Conservation (phyloP, 2,888 invertebrate species). For the Thyatira batis region DNA sequence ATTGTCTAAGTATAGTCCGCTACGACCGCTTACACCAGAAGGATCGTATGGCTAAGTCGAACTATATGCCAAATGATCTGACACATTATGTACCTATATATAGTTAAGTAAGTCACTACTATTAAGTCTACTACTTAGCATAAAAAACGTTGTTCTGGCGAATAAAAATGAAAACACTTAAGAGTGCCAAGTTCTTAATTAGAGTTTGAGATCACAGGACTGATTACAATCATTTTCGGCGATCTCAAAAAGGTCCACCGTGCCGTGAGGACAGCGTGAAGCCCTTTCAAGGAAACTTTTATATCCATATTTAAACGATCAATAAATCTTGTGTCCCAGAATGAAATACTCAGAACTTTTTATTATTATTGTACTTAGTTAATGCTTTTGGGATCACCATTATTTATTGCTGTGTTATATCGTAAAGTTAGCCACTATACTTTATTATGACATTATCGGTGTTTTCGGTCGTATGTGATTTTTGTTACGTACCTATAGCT, state of each 20-base stretch:
- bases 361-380: not conserved
- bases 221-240: not conserved
- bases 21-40: too few species aligned
- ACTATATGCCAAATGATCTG: too few species aligned
- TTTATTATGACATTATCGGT: not conserved
- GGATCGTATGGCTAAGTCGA: too few species aligned
- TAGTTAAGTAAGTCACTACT: too few species aligned
- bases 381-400: not conserved
- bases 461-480: not conserved
- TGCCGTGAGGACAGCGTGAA: not conserved
- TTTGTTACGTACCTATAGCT: conserved; percentile 17
- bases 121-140: too few species aligned
- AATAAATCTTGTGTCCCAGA: not conserved
- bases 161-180: too few species aligned
- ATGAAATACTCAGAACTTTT: not conserved
- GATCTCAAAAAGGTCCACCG: not conserved
- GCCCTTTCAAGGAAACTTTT: not conserved
- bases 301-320: not conserved
- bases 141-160: too few species aligned
- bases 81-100: too few species aligned
- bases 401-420: not conserved
- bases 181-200: not conserved
- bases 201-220: not conserved
- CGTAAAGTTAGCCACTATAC: not conserved
- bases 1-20: too few species aligned